Evolutionary conservation across 2,797 vertebrate genomes (phyloP), one percentile per base, ranked within the genome.

Genomic region (Oceanodroma leucorhoa): DNA sequence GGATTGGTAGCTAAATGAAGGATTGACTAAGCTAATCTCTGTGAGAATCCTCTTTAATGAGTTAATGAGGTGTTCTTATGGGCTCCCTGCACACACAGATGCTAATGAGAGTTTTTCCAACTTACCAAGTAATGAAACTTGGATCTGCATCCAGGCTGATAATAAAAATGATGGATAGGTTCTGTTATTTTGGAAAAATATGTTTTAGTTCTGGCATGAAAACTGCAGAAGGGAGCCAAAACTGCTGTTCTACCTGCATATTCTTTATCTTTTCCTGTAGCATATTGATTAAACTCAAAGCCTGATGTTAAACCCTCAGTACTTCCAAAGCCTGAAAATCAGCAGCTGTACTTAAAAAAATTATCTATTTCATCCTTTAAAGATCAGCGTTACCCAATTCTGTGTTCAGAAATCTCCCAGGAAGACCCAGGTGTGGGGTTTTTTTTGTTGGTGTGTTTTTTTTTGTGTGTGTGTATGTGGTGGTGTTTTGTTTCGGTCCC

Each of bases 11-110:
- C 88, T 97, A 95, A 96, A 95, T 96, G 92, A 94, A 96, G 96
- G 96, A 96, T 96, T 96, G 96, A 94, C 88, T 53, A 92, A 95
- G 38, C 77, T 97, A 96, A 97, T 97, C 96, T 96, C 90, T 94
- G 91, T 82, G 84, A 92, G 94, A 97, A 96, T 96, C 89, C 91
- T 95, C 90, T 97, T 96, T 97, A 97, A 97, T 96, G 96, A 96
- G 96, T 95, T 97, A 96, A 96, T 97, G 96, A 97, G 92, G 92
- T 96, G 87, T 92, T 97, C 95, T 94, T 96, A 94, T 70, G 92
- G 94, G 92, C 72, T 96, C 92, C 82, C 88, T 96, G 41, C 95
- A 83, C 86, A 94, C 73, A 91, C 79, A 87, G 29, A 96, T 96
- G 91, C 73, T 95, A 95, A 93, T 90, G 89, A 96, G 94, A 94